Conservation (phyloP, 1,140 invertebrate genomes). For the Diachasma alloeum region DNA sequence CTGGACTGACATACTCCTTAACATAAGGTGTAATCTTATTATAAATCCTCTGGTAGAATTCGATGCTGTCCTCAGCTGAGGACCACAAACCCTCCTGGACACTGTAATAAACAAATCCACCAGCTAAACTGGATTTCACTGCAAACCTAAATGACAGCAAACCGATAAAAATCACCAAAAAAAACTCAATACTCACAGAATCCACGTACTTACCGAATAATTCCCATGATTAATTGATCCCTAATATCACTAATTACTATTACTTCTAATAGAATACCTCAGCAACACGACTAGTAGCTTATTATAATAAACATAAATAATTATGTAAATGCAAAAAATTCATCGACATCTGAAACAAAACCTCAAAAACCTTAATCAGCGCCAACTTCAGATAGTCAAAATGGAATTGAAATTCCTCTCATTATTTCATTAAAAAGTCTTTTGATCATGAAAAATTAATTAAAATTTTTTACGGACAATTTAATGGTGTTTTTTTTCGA, state of each 20-base stretch:
- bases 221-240: neutral
- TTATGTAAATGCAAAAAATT: neutral
- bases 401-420: neutral
- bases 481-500: too few species aligned
- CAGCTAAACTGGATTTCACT: constrained; percentile 47
- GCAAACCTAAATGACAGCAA: constrained; percentile 39
- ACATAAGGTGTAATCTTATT: constrained; percentile 46
- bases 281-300: neutral
- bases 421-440: too few species aligned
- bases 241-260: neutral
- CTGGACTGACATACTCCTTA: constrained; percentile 44
- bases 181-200: neutral
- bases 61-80: constrained; percentile 46
- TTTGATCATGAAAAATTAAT: neutral
- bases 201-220: neutral
- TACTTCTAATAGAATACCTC: too few species aligned
- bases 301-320: neutral
- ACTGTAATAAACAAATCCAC: constrained; percentile 51
- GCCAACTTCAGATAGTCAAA: neutral
- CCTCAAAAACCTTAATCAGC: neutral
- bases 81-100: constrained; percentile 55
- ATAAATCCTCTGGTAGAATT: constrained; percentile 51
- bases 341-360: too few species aligned
- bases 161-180: neutral
- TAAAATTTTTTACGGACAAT: too few species aligned